These are phyloP conservation scores for Pomacea canaliculata DNA, from an alignment of 2,888 invertebrate genomes.

Conservation along the genomic window DNA sequence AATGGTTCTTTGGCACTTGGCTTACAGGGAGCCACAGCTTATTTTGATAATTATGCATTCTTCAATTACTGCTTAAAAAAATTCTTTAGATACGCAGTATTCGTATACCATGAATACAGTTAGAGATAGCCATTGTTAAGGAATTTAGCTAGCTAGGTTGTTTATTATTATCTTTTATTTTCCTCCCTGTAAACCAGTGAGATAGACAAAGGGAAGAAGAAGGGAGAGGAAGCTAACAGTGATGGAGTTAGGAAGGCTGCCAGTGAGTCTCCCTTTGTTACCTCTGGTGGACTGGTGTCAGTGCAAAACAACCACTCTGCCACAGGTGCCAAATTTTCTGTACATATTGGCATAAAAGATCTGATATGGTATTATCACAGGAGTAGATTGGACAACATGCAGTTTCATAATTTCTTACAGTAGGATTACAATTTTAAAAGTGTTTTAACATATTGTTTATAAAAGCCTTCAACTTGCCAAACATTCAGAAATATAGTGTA, in stretches of 20 bases:
- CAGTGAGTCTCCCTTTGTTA: constrained; percentile 51
- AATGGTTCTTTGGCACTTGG: not conserved
- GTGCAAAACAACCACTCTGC: not conserved
- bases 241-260: constrained; percentile 33
- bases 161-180: not conserved
- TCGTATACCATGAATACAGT: not conserved
- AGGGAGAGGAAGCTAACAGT: constrained; percentile 30
- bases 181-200: not conserved
- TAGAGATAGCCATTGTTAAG: not conserved
- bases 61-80: no score
- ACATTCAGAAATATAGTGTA: no score
- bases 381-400: no score
- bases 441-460: no score
- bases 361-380: no score
- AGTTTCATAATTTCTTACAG: no score
- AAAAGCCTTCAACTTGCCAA: no score
- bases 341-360: no score
- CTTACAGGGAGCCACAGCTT: no score
- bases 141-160: not conserved
- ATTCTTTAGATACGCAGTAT: not conserved
- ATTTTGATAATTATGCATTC: no score
- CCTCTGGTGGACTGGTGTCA: constrained; percentile 15
- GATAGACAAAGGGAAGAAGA: constrained; percentile 29
- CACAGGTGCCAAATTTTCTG: no score
- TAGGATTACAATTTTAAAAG: no score